These are phyloP conservation scores for Orientallactaga sibirica DNA, from an alignment of 2,797 vertebrate genomes.

Conservation along the genomic window DNA sequence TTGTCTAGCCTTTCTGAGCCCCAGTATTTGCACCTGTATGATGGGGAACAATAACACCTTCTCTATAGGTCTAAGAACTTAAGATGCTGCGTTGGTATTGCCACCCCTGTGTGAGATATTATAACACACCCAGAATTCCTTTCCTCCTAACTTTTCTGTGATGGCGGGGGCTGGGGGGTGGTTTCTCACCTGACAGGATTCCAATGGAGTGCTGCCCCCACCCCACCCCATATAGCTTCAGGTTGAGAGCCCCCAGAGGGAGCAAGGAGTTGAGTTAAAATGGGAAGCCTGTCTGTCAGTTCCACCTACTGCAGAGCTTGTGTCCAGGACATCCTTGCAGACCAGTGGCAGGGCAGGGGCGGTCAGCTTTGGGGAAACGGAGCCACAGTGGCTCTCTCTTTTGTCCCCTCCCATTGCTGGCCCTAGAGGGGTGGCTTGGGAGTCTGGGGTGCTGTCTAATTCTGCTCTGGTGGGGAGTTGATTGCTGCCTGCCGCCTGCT, in stretches of 20 bases:
- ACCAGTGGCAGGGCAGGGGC: neutral
- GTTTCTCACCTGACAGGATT: neutral
- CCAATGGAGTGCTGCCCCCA: neutral
- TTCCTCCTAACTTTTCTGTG: neutral
- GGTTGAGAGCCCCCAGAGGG: neutral
- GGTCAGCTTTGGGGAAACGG: neutral
- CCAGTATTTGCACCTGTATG: neutral
- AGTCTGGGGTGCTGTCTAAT: neutral
- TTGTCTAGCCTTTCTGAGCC: neutral
- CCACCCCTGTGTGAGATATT: neutral
- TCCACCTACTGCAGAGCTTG: accelerated
- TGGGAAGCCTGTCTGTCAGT: neutral
- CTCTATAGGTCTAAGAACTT: neutral
- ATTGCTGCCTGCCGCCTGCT: neutral
- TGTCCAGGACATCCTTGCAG: neutral
- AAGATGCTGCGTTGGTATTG: accelerated
- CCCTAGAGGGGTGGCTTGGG: neutral
- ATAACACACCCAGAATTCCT: neutral
- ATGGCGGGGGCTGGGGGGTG: no score
- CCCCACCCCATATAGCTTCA: neutral
- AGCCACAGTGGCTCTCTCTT: neutral
- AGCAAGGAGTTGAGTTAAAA: neutral
- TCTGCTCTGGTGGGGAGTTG: constrained; percentile 36
- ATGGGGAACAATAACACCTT: neutral
- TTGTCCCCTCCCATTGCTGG: neutral